Evolutionary conservation across 2,888 invertebrate species (phyloP), one percentile per base, ranked within the genome.

Genomic region (Yponomeuta evonymella): DNA sequence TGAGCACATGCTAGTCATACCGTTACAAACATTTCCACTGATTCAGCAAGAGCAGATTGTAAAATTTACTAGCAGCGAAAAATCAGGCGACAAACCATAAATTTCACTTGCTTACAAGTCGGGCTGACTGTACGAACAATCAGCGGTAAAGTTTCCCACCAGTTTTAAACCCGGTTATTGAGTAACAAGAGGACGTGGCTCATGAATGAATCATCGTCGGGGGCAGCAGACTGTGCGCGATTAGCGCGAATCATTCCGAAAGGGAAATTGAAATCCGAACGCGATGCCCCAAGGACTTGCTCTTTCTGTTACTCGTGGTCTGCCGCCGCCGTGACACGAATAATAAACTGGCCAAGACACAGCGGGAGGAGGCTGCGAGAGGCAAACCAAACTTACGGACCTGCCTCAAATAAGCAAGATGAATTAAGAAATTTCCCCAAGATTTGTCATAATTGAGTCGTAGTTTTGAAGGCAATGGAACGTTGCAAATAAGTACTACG

Each of bases 251-350:
- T 92, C 89, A 92, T 91, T 89, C 88, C 86, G 89, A 92, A 91
- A 92, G 90, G 91, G 91, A 92, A 92, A 92, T 92, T 91, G 91
- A 92, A 92, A 90, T 90, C 90, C 90, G 88, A 86, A 88, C 88
- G 89, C 88, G 89, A 89, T 88, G 87, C 90, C 90, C 90, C 79
- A 81, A 90, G 91, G 91, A 90, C 85, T 88, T 88, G 90, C 90
- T 90, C 90, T 90, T 90, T 90, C 90, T 90, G 87, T 88, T 90
- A 90, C 88, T 90, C 88, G 90, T 85, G 89, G 89, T 81, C 82
- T 83, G 83, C 82, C 81, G 81, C 79, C 79, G 78, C 81, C 77
- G 81, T 79, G 76, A 76, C 76, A 88, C 70, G 75, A 90, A 90
- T 90, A 90, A 86, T 83, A 83, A 91, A 90, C 82, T 82, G 87